Evolutionary conservation across 2,797 vertebrate species (phyloP).

Genomic region (Phataginus tricuspis): DNA sequence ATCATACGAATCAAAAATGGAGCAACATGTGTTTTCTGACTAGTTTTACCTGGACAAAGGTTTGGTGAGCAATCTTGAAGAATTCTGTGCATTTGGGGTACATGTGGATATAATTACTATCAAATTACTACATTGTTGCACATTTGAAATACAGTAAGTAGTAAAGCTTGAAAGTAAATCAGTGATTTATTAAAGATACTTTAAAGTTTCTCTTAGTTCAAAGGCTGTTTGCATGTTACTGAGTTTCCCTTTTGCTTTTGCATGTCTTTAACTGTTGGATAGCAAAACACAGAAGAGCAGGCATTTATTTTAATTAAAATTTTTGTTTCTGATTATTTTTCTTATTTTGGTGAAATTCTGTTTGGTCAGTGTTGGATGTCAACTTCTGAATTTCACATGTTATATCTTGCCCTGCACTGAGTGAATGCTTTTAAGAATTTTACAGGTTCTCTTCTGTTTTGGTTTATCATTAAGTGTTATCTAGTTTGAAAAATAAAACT

Average conservation of each 20-base stretch:
- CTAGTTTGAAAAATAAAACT: conserved; percentile 45
- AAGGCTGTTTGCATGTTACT: background rate
- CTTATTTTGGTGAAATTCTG: conserved; percentile 37
- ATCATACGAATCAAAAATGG: background rate
- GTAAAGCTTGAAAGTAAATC: conserved; percentile 25
- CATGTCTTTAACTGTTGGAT: conserved; percentile 34
- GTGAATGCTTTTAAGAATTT: conserved; percentile 26
- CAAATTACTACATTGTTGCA: background rate
- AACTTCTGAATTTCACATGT: conserved; percentile 26
- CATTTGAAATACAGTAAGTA: conserved; percentile 6
- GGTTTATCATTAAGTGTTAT: background rate
- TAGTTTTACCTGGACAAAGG: background rate
- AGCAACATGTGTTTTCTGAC: background rate
- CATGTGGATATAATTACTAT: background rate
- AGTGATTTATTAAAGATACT: conserved; percentile 3
- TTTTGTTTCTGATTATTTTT: conserved; percentile 41
- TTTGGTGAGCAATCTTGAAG: background rate
- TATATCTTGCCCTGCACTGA: background rate
- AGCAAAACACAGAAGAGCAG: background rate
- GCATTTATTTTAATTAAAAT: conserved; percentile 49
- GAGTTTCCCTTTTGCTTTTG: conserved; percentile 17
- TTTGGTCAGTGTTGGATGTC: conserved; percentile 24
- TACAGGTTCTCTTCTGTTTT: background rate
- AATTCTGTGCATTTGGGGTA: background rate
- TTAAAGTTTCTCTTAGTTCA: conserved; percentile 21